Conservation (phyloP, 2,888 invertebrate genomes). For the Flexamia atlantica region DNA sequence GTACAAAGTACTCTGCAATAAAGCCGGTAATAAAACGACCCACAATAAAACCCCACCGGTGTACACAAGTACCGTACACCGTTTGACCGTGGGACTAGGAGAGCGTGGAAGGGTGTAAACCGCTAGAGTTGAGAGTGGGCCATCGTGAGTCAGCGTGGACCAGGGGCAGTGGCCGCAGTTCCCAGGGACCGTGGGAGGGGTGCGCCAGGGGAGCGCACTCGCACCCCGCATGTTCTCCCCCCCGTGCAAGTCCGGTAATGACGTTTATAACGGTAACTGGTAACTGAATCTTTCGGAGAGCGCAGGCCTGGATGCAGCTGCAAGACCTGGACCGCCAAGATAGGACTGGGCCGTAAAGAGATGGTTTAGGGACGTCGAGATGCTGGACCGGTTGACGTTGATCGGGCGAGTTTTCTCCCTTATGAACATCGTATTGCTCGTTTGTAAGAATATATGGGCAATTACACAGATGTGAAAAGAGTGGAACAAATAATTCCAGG, state of each 20-base stretch:
- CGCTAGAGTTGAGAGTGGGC: background rate
- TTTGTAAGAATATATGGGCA: background rate
- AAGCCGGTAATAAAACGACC: no score
- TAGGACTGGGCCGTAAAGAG: background rate
- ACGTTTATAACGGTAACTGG: conserved; percentile 1
- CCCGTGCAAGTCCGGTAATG: background rate
- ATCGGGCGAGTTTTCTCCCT: background rate
- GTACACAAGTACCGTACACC: background rate
- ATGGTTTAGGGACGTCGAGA: background rate
- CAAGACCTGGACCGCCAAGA: background rate
- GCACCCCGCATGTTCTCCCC: background rate
- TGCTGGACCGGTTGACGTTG: background rate
- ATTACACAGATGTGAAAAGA: background rate
- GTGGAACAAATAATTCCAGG: no score
- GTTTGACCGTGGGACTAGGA: conserved; percentile 10
- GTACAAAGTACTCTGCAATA: no score
- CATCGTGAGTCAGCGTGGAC: conserved; percentile 2
- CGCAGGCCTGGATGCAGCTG: background rate
- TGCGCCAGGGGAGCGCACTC: background rate
- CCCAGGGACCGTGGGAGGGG: background rate
- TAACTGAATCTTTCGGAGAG: background rate
- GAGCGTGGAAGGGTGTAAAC: background rate
- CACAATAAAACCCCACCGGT: background rate
- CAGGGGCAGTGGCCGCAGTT: background rate
- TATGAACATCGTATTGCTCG: background rate